Evolutionary conservation across 2,113 vertebrate genomes (phyloP).

Genomic region (Seriola quinqueradiata): DNA sequence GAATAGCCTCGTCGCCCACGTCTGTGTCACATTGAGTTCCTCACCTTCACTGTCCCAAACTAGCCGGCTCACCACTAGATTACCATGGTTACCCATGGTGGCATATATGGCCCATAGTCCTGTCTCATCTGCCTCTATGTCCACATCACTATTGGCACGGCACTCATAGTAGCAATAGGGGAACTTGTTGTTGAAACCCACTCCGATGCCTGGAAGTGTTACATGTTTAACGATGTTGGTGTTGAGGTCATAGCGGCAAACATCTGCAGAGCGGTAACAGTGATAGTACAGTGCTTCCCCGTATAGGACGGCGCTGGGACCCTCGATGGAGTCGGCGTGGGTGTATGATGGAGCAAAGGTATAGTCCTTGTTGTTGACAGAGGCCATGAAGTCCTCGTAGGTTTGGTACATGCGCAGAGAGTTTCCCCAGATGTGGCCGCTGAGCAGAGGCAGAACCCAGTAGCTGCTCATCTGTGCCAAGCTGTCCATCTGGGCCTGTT

Average conservation of each 20-base stretch:
- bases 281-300: slow-evolving; percentile 88
- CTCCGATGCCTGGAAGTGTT: slow-evolving; percentile 79
- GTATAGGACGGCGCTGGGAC: slow-evolving; percentile 85
- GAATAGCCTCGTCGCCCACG: slow-evolving; percentile 89
- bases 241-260: slow-evolving; percentile 72
- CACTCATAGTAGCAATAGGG: slow-evolving; percentile 88
- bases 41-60: slow-evolving; percentile 32
- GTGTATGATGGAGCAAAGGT: slow-evolving; percentile 34
- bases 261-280: slow-evolving; percentile 65
- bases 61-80: slow-evolving; percentile 77
- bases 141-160: slow-evolving; percentile 81
- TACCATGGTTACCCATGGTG: slow-evolving; percentile 80
- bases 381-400: slow-evolving; percentile 87
- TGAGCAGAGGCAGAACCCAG: slow-evolving; percentile 88
- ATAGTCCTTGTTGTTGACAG: slow-evolving; percentile 44
- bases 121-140: slow-evolving; percentile 82
- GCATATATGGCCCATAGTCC: slow-evolving; percentile 84
- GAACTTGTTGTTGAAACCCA: slow-evolving; percentile 87
- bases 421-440: slow-evolving; percentile 70
- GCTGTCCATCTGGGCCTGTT: slow-evolving; percentile 73
- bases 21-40: slow-evolving; percentile 74
- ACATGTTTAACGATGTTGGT: slow-evolving; percentile 47
- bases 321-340: slow-evolving; percentile 78
- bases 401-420: slow-evolving; percentile 82
- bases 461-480: slow-evolving; percentile 72